These are phyloP conservation scores for Enteromius afrohamiltoni DNA, from an alignment of 2,797 vertebrate species.

Conservation along the genomic window DNA sequence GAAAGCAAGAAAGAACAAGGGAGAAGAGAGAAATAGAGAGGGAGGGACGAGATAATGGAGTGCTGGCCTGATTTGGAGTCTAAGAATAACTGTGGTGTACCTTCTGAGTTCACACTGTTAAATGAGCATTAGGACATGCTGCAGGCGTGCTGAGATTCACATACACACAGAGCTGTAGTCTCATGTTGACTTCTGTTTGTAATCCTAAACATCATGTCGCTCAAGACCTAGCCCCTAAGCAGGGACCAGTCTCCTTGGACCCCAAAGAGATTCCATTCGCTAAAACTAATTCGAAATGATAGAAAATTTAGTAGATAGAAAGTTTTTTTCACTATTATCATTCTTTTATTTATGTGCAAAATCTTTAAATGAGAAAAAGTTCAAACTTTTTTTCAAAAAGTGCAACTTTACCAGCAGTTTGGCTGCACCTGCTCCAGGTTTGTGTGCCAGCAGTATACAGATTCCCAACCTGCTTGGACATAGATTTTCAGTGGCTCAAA, in stretches of 20 bases:
- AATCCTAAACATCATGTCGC: neutral
- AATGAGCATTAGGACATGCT: slow-evolving; percentile 38
- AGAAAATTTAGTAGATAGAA: too few species aligned
- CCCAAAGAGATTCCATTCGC: neutral
- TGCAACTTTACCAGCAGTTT: slow-evolving; percentile 11
- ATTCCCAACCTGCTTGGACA: neutral
- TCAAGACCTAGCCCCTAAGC: neutral
- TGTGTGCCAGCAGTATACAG: slow-evolving; percentile 17
- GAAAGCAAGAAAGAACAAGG: slow-evolving; percentile 20
- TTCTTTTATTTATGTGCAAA: neutral
- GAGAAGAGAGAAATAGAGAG: slow-evolving; percentile 27
- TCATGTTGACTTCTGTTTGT: slow-evolving; percentile 13
- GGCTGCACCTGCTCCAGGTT: slow-evolving; percentile 23
- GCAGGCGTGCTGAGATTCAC: neutral
- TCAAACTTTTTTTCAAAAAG: too few species aligned
- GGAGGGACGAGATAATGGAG: slow-evolving; percentile 49
- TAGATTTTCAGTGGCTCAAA: neutral
- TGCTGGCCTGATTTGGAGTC: slow-evolving; percentile 66
- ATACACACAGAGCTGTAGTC: slow-evolving; percentile 3
- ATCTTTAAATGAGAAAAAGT: neutral
- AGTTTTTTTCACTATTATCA: neutral
- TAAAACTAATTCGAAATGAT: neutral
- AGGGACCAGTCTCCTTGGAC: neutral
- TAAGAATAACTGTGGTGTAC: slow-evolving; percentile 68
- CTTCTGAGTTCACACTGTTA: slow-evolving; percentile 53